Evolutionary conservation across 2,113 vertebrate species (phyloP), one percentile per base, ranked within the genome.

Genomic region (Tapirus terrestris): DNA sequence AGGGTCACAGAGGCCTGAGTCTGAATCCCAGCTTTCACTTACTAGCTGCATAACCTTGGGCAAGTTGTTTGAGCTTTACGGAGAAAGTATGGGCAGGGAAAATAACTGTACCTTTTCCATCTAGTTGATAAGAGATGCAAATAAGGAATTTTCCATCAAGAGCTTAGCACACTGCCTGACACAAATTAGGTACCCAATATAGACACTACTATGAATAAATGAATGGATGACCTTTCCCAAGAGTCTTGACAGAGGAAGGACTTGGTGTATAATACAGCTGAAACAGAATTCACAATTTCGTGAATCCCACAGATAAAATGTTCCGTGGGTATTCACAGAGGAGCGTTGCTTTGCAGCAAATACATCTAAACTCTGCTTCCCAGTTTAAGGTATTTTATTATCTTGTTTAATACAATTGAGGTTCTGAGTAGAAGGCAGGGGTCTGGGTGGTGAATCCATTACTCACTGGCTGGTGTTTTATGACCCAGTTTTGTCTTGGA

Each of bases 131-230:
- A 4, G 20, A 86, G 73, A 82, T 5, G 25, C 56, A 48, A 84
- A 84, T 25, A n/a, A 61, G 86, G 36, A 81, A 95, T 91, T 93
- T 95, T 93, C 79, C 61, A 43, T 72, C 53, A 23, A n/a, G 56
- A 91, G 36, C 61, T 91, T 13, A 82, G 65, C 77, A 31, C 2
- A 0, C 20, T 21, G 10, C 72, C 73, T 39, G 72, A 65, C 48
- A 58, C 67, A 68, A 63, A 80, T 29, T 43, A 65, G 36, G 29
- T 39, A 6, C 43, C 75, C 68, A 2, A 23, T 60, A 5, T 33
- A 80, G 68, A 68, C 27, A 25, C 9, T 0, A 21, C 84, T 56
- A 18, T 6, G 94, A 73, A 70, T 33, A 43, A 68, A 60, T 45
- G 65, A 14, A 23, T 53, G 90, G 20, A 0, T 39, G 45, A 51